phyloP scores from a whole-genome alignment of 2,797 vertebrate genomes.

The Pipistrellus nathusii region DNA sequence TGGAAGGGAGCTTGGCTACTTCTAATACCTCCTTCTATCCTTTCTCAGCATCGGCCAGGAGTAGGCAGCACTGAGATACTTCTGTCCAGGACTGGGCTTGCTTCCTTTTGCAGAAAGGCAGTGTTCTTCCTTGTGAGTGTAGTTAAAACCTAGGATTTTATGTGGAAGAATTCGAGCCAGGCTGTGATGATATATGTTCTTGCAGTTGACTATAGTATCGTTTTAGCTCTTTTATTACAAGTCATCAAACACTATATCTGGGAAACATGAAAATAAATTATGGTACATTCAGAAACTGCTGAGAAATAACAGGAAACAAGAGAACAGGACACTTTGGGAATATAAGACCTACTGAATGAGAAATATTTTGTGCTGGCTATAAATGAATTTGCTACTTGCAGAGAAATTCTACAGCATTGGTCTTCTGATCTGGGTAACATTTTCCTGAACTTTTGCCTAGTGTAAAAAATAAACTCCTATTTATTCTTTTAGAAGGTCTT shows the following conservation, averaged over 20 bases:
- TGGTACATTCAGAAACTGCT: conserved; percentile 67
- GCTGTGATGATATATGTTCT: conserved; percentile 1
- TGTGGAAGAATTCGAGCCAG: not conserved
- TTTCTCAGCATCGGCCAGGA: not conserved
- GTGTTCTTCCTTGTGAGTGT: not conserved
- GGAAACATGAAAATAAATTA: conserved; percentile 72
- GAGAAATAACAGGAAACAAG: conserved; percentile 69
- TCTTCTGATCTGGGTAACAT: conserved; percentile 49
- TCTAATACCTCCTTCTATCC: not conserved
- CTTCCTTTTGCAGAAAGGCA: not conserved
- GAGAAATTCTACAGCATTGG: not conserved
- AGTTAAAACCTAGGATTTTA: conserved; percentile 12
- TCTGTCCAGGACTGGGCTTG: not conserved
- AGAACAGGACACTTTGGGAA: conserved; percentile 58
- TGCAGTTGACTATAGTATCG: not conserved
- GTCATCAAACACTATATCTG: conserved; percentile 58
- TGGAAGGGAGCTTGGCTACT: not conserved
- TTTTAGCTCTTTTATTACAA: conserved; percentile 51
- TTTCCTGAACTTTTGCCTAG: not conserved
- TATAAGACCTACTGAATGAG: not conserved
- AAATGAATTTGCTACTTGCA: conserved; percentile 8
- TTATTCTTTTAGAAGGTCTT: conserved; percentile 16
- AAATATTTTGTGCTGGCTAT: conserved; percentile 4
- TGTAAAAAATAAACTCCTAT: conserved; percentile 12
- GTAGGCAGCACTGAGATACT: not conserved